Percentiles rank a stretch among this genome's conserved stretches.
Conservation (phyloP, 2,888 invertebrate genomes). For the Pyrrhia umbra region DNA sequence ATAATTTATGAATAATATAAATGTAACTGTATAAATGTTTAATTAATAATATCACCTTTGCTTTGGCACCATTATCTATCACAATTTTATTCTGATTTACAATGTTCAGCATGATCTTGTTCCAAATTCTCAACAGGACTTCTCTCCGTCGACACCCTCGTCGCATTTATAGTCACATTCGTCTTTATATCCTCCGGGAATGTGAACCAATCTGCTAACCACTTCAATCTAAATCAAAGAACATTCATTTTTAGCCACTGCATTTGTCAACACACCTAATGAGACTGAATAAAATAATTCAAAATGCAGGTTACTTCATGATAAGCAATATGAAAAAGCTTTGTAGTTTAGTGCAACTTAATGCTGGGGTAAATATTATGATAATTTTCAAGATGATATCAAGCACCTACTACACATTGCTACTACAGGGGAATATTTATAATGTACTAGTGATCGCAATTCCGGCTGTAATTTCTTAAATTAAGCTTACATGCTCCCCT, state of each 20-base stretch:
- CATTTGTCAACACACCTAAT: slow-evolving; percentile 60
- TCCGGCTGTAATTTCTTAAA: too few relatives aligned
- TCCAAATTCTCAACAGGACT: slow-evolving; percentile 61
- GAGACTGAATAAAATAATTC: slow-evolving; percentile 72
- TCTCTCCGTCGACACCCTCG: slow-evolving; percentile 67
- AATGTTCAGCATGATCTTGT: slow-evolving; percentile 44
- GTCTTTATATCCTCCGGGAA: slow-evolving; percentile 68
- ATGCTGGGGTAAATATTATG: too few relatives aligned
- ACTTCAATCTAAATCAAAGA: slow-evolving; percentile 80
- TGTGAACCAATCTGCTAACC: slow-evolving; percentile 81
- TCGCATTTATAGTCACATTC: slow-evolving; percentile 57
- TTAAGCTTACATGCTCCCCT: too few relatives aligned
- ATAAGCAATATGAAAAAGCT: slow-evolving; percentile 30
- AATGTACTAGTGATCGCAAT: too few relatives aligned
- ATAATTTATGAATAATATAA: too few relatives aligned
- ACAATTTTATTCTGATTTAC: slow-evolving; percentile 65
- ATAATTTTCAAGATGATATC: slow-evolving; percentile 8
- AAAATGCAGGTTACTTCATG: slow-evolving; percentile 10
- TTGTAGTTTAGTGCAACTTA: neutral
- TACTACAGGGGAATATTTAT: slow-evolving; percentile 25
- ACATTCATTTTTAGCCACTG: slow-evolving; percentile 31
- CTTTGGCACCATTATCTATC: slow-evolving; percentile 17
- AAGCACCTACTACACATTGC: too few relatives aligned
- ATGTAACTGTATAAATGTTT: neutral
- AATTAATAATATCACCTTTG: neutral